Evolutionary conservation across 2,888 invertebrate genomes (phyloP).

Genomic region (Ectropis crepuscularia): DNA sequence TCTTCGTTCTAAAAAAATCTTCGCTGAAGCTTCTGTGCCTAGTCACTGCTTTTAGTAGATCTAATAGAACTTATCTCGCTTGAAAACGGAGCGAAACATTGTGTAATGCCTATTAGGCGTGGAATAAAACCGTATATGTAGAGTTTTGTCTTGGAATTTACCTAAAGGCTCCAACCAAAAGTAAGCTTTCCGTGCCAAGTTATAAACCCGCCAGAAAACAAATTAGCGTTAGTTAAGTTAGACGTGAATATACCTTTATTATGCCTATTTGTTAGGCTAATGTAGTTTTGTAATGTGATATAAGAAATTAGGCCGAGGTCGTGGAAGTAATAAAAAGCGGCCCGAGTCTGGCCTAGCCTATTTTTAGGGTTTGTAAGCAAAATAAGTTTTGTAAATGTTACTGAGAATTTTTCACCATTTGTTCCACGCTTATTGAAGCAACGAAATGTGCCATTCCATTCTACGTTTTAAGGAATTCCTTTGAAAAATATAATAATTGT

Average conservation of each 20-base stretch:
- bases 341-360: constrained; percentile 35
- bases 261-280: constrained; percentile 28
- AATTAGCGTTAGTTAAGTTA: constrained; percentile 10
- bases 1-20: no score
- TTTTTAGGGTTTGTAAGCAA: constrained; percentile 31
- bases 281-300: constrained; percentile 36
- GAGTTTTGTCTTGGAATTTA: no score
- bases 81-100: no score
- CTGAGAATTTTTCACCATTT: not conserved
- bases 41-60: no score
- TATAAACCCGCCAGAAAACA: not conserved
- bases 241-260: constrained; percentile 14
- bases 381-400: not conserved
- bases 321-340: constrained; percentile 35
- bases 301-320: constrained; percentile 35
- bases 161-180: not conserved
- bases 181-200: not conserved
- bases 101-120: no score
- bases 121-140: no score
- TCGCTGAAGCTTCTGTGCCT: no score
- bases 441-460: no score
- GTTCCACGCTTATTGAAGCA: no score
- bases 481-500: no score
- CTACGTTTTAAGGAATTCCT: no score
- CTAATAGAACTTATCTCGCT: no score